phyloP scores from a whole-genome alignment of 2,888 invertebrate genomes.

The Physocephala rufipes region DNA sequence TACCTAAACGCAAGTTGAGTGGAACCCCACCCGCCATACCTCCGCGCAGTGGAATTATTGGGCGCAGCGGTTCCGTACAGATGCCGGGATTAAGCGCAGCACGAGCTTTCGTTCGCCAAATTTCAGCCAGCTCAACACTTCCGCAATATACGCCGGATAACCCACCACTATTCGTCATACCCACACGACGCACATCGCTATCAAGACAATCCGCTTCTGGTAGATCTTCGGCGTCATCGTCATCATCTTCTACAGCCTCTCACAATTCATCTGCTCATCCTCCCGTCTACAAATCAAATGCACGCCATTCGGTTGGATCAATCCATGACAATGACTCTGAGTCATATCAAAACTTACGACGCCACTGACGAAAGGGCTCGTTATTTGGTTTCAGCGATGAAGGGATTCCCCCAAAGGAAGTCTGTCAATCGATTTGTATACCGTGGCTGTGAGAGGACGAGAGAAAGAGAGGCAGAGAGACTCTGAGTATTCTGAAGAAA shows the following conservation, averaged over 20 bases:
- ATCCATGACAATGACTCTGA: constrained; percentile 41
- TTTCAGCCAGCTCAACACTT: constrained; percentile 63
- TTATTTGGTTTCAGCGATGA: constrained; percentile 57
- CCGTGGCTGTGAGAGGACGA: constrained; percentile 58
- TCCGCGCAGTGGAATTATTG: constrained; percentile 60
- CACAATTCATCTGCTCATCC: constrained; percentile 7
- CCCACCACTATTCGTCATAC: constrained; percentile 65
- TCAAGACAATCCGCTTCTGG: constrained; percentile 58
- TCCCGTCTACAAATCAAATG: constrained; percentile 28
- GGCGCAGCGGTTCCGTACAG: constrained; percentile 62
- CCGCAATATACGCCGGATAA: constrained; percentile 64
- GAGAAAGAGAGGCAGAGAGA: too few relatives aligned
- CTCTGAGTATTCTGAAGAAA: background rate
- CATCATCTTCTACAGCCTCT: constrained; percentile 14
- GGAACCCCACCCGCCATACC: constrained; percentile 61
- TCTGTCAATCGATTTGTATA: constrained; percentile 62
- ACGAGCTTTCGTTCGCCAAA: constrained; percentile 60
- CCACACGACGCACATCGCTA: constrained; percentile 59
- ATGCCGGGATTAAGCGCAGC: constrained; percentile 43
- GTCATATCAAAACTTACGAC: constrained; percentile 56
- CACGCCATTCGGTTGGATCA: constrained; percentile 35
- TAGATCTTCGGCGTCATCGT: constrained; percentile 37
- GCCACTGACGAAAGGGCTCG: constrained; percentile 66
- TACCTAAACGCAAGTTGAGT: constrained; percentile 50
- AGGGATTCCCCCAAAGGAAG: constrained; percentile 56